phyloP scores from a whole-genome alignment of 92 coral and sea anemone species.

The Ricordea florida region DNA sequence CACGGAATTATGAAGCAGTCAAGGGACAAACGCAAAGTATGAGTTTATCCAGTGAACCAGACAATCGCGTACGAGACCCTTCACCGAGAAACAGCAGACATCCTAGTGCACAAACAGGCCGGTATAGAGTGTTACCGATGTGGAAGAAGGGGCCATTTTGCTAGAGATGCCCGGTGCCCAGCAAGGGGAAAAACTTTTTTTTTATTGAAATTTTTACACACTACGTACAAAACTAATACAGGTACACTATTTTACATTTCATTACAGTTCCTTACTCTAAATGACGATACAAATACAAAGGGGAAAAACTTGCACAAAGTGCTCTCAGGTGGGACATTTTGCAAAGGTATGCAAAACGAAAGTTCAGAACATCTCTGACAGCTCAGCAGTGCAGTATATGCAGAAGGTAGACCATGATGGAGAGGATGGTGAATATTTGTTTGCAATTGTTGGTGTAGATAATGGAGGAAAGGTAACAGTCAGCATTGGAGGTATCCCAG shows the following conservation, averaged over 20 bases:
- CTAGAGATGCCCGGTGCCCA: conserved; percentile 23
- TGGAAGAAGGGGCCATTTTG: conserved; percentile 30
- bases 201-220: too few relatives aligned
- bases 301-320: conserved; percentile 14
- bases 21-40: conserved; percentile 7
- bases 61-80: neutral
- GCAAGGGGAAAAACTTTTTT: too few relatives aligned
- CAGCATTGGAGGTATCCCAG: conserved; percentile 16
- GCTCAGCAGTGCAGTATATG: neutral
- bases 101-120: neutral
- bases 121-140: conserved; percentile 35
- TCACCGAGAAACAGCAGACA: neutral
- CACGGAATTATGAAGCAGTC: conserved; percentile 20
- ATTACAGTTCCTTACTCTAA: too few relatives aligned
- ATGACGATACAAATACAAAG: too few relatives aligned
- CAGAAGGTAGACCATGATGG: neutral
- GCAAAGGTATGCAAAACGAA: conserved; percentile 38
- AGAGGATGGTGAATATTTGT: conserved; percentile 18
- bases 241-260: too few relatives aligned
- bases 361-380: neutral
- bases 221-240: too few relatives aligned
- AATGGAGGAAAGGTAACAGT: neutral
- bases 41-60: neutral
- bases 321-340: conserved; percentile 22
- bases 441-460: neutral